Evolutionary conservation across 2,797 vertebrate species (phyloP).

Genomic region (Salarias fasciatus): DNA sequence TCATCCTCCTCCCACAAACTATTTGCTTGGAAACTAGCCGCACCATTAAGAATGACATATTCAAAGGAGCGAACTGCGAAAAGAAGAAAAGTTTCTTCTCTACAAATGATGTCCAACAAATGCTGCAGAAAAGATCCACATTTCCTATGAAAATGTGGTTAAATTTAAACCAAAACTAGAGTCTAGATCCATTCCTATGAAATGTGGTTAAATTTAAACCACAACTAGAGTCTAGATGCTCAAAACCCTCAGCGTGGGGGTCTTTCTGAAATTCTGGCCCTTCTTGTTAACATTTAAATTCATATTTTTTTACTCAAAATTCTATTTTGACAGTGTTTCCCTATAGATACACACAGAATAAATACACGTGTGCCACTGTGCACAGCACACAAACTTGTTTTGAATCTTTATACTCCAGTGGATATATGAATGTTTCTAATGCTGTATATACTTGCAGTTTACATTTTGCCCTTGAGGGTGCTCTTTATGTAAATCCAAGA

Average conservation of each 20-base stretch:
- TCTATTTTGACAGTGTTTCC: no score
- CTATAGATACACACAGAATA: no score
- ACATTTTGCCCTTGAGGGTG: slow-evolving; percentile 5
- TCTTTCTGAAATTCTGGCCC: no score
- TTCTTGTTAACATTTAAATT: no score
- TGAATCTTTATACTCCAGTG: slow-evolving; percentile 2
- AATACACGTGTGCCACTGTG: background rate
- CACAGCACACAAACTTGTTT: background rate
- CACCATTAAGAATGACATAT: slow-evolving; percentile 25
- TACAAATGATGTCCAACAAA: background rate
- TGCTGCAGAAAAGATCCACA: background rate
- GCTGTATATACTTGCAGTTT: slow-evolving; percentile 9
- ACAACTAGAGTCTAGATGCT: no score
- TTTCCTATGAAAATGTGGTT: no score
- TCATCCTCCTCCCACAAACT: slow-evolving; percentile 16
- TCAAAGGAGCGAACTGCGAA: slow-evolving; percentile 7
- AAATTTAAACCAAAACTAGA: no score
- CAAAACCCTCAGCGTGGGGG: no score
- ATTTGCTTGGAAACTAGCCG: slow-evolving; percentile 23
- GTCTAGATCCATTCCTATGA: no score
- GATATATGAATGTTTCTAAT: slow-evolving; percentile 4
- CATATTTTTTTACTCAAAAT: background rate
- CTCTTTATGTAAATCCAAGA: slow-evolving; percentile 18
- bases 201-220: no score
- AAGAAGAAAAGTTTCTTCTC: slow-evolving; percentile 2